Percentiles rank a stretch among this genome's conserved stretches.
Evolutionary conservation across 2,113 vertebrate genomes (phyloP).

Genomic region (Rhabdomys dilectus): DNA sequence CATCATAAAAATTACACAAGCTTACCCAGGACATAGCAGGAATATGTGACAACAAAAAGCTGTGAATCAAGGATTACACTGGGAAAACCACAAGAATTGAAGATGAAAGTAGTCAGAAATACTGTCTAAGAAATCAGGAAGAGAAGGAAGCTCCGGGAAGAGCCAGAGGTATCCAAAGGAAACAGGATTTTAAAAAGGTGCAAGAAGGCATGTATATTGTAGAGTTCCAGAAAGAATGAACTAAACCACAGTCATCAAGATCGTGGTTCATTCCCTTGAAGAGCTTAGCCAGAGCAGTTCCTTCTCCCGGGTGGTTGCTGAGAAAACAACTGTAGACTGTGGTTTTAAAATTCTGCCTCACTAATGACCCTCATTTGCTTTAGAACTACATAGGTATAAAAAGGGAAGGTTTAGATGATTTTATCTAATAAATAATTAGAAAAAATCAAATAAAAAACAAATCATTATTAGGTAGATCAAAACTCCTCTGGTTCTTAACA

Average conservation of each 20-base stretch:
- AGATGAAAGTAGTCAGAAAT: background rate
- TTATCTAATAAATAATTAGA: slow-evolving; percentile 27
- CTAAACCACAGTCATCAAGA: background rate
- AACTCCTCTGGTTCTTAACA: background rate
- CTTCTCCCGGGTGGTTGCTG: background rate
- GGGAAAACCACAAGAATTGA: background rate
- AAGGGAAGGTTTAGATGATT: background rate
- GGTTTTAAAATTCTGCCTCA: slow-evolving; percentile 14
- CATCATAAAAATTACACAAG: background rate
- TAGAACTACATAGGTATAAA: background rate
- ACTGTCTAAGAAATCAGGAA: background rate
- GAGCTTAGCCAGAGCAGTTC: background rate
- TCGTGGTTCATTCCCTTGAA: background rate
- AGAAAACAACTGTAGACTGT: background rate
- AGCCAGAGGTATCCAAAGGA: background rate
- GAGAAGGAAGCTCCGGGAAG: background rate
- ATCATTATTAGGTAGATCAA: background rate
- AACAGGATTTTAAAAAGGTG: background rate
- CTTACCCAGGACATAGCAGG: background rate
- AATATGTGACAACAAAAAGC: background rate
- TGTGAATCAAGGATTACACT: background rate
- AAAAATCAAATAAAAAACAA: slow-evolving; percentile 33
- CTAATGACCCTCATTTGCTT: background rate
- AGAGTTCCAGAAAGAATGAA: background rate
- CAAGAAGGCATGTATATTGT: background rate